phyloP scores from a whole-genome alignment of 1,140 invertebrate genomes.

The Ceratosolen solmsi region DNA sequence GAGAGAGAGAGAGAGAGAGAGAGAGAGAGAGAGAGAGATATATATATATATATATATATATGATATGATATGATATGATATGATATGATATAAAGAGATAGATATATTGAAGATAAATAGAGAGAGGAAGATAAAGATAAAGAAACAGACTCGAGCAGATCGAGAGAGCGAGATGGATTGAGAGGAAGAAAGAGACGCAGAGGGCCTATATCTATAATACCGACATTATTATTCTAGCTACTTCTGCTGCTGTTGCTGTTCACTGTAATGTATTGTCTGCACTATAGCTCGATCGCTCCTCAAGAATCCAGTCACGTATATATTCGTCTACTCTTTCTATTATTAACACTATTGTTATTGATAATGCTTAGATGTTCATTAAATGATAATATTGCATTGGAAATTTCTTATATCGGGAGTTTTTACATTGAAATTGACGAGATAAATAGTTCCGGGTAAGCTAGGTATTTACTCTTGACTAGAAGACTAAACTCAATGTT shows the following conservation, averaged over 20 bases:
- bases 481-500: too few species aligned
- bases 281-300: not conserved
- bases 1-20: not conserved
- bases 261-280: not conserved
- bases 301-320: not conserved
- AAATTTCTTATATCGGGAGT: too few species aligned
- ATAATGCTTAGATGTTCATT: too few species aligned
- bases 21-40: too few species aligned
- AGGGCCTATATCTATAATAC: conserved; percentile 17
- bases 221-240: conserved; percentile 4
- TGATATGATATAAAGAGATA: too few species aligned
- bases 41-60: too few species aligned
- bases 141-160: not conserved
- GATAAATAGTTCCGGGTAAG: too few species aligned
- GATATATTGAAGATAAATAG: not conserved
- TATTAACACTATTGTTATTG: not conserved
- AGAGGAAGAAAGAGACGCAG: not conserved
- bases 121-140: not conserved
- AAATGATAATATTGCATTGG: too few species aligned
- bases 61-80: too few species aligned
- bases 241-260: not conserved
- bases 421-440: too few species aligned
- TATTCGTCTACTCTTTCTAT: not conserved
- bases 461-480: too few species aligned
- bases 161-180: not conserved